Conservation (phyloP, 1,140 invertebrate genomes). For the Heliconius eleuchia region DNA sequence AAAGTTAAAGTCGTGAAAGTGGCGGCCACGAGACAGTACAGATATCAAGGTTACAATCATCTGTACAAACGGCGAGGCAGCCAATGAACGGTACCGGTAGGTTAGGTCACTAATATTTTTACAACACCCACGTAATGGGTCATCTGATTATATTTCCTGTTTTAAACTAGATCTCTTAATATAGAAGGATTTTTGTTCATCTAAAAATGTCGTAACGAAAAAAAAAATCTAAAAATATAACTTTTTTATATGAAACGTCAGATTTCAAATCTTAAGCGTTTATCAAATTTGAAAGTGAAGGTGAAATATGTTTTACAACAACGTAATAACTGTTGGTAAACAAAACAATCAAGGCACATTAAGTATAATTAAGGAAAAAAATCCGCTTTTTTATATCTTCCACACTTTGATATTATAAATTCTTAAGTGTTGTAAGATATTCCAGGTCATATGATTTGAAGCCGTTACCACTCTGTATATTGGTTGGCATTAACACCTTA, state of each 20-base stretch:
- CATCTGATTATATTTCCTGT: constrained; percentile 23
- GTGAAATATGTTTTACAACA: too few species aligned
- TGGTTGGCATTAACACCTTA: not conserved
- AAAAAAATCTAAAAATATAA: too few species aligned
- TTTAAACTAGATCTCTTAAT: constrained; percentile 9
- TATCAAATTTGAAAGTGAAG: too few species aligned
- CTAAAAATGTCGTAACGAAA: not conserved
- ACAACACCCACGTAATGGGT: constrained; percentile 18
- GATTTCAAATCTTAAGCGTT: too few species aligned
- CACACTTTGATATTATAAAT: too few species aligned
- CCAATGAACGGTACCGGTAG: constrained; percentile 13
- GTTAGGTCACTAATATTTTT: constrained; percentile 35
- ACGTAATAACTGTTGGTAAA: too few species aligned
- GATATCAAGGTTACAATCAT: constrained; percentile 32
- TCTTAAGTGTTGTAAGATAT: too few species aligned
- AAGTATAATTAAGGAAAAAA: too few species aligned
- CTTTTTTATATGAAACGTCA: too few species aligned
- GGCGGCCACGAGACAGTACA: constrained; percentile 22
- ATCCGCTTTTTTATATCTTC: too few species aligned
- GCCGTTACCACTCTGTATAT: not conserved
- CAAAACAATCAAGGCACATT: too few species aligned
- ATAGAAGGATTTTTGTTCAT: not conserved
- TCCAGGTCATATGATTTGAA: not conserved
- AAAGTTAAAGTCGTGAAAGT: constrained; percentile 22
- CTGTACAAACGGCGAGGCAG: constrained; percentile 11